These are phyloP conservation scores for Karalla daura DNA, from an alignment of 2,797 vertebrate species.

Conservation along the genomic window DNA sequence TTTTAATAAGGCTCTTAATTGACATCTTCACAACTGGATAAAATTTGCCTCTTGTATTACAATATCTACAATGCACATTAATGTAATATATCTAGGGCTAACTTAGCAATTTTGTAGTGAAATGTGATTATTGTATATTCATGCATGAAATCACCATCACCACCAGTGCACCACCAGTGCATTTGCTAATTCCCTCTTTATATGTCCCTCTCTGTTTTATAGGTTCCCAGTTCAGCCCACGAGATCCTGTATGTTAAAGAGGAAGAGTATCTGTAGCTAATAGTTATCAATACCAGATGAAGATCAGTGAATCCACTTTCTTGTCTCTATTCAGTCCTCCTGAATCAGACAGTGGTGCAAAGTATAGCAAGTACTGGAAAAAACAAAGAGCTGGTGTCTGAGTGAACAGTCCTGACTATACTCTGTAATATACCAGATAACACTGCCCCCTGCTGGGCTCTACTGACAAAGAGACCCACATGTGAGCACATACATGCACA, in stretches of 20 bases:
- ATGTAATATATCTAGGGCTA: no score
- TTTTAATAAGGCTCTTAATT: no score
- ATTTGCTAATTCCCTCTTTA: background rate
- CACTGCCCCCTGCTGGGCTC: constrained; percentile 73
- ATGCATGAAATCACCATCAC: no score
- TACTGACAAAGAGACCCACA: constrained; percentile 9
- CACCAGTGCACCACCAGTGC: no score
- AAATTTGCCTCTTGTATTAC: no score
- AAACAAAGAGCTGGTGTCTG: background rate
- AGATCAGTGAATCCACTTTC: constrained; percentile 24
- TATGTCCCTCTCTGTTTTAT: constrained; percentile 21
- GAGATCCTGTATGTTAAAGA: constrained; percentile 94
- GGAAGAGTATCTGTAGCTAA: constrained; percentile 81
- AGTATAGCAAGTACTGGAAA: constrained; percentile 7
- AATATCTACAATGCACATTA: no score
- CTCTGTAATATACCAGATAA: constrained; percentile 35
- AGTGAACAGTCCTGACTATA: background rate
- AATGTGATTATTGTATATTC: no score
- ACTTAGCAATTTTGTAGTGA: no score
- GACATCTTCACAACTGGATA: no score
- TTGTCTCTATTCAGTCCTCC: constrained; percentile 17
- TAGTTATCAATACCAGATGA: constrained; percentile 3
- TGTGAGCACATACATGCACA: constrained; percentile 35
- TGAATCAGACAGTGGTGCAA: constrained; percentile 24
- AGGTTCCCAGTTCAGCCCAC: constrained; percentile 92